Evolutionary conservation across 2,797 vertebrate species (phyloP).

Genomic region (Acipenser transmontanus): DNA sequence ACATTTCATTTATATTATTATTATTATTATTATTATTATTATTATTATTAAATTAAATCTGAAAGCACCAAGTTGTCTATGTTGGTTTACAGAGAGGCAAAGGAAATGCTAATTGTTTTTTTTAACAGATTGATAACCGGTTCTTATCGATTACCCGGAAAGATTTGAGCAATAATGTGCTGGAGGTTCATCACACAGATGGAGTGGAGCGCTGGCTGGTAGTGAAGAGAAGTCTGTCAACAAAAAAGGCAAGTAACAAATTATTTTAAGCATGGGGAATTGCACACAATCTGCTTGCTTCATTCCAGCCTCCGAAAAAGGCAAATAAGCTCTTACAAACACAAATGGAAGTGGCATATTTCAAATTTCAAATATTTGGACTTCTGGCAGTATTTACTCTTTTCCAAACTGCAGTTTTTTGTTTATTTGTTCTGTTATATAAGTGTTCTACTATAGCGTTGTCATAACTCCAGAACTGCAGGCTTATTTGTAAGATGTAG

Average conservation of each 20-base stretch:
- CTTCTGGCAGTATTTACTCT: constrained; percentile 3
- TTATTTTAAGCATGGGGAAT: neutral
- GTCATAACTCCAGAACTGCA: constrained; percentile 12
- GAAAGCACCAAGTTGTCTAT: too few relatives aligned
- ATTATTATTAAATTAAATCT: too few relatives aligned
- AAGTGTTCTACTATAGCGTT: constrained; percentile 21
- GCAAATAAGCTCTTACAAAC: neutral
- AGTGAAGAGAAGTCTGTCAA: constrained; percentile 54
- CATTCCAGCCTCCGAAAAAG: neutral
- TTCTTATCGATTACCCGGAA: constrained; percentile 57
- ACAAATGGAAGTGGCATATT: constrained; percentile 4
- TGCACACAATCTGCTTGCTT: neutral
- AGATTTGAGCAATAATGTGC: constrained; percentile 56
- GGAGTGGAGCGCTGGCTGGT: constrained; percentile 66
- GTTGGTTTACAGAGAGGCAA: too few relatives aligned
- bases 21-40: too few relatives aligned
- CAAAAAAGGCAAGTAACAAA: constrained; percentile 48
- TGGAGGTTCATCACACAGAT: constrained; percentile 62
- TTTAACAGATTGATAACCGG: constrained; percentile 51
- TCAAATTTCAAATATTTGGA: constrained; percentile 9
- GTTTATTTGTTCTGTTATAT: constrained; percentile 22
- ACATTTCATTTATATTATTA: too few relatives aligned
- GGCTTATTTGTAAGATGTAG: constrained; percentile 22
- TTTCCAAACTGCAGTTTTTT: neutral
- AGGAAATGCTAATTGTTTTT: neutral